Conservation (phyloP, 2,888 invertebrate species). For the Corythucha ciliata region DNA sequence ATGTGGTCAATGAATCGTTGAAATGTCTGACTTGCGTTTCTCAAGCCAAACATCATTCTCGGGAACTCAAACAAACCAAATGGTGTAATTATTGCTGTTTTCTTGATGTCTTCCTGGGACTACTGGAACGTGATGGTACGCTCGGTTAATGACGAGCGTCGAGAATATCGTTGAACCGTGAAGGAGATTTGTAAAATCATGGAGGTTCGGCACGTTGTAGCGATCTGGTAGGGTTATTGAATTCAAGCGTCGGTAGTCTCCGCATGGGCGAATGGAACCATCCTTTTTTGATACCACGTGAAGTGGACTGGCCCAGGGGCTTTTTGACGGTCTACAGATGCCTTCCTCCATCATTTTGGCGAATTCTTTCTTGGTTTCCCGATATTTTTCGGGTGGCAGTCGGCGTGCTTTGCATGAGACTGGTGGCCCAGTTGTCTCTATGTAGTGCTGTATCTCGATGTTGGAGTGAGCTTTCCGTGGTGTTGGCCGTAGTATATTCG, state of each 20-base stretch:
- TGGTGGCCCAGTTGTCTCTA: conserved; percentile 32
- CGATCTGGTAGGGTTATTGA: conserved; percentile 38
- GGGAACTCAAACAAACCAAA: conserved; percentile 33
- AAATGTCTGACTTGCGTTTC: conserved; percentile 34
- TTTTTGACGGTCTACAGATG: conserved; percentile 18
- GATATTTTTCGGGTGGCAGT: conserved; percentile 35
- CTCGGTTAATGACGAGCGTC: conserved; percentile 17
- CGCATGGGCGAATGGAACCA: conserved; percentile 40
- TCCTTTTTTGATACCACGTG: conserved; percentile 18
- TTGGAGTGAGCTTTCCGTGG: too few relatives aligned
- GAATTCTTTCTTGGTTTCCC: conserved; percentile 28
- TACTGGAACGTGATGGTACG: conserved; percentile 41
- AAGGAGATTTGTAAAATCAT: conserved; percentile 36
- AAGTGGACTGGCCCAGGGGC: conserved; percentile 21
- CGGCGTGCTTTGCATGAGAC: conserved; percentile 37
- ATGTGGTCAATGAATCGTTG: conserved; percentile 36
- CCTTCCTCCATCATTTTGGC: conserved; percentile 22
- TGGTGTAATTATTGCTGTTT: conserved; percentile 35
- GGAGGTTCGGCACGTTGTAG: conserved; percentile 39
- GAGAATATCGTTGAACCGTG: conserved; percentile 36
- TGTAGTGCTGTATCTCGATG: too few relatives aligned
- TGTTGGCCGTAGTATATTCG: too few relatives aligned
- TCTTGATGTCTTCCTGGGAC: conserved; percentile 23
- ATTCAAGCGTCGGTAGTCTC: conserved; percentile 40
- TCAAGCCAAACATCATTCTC: conserved; percentile 32